Evolutionary conservation across 2,888 invertebrate genomes (phyloP).

Genomic region (Folsomia candida): DNA sequence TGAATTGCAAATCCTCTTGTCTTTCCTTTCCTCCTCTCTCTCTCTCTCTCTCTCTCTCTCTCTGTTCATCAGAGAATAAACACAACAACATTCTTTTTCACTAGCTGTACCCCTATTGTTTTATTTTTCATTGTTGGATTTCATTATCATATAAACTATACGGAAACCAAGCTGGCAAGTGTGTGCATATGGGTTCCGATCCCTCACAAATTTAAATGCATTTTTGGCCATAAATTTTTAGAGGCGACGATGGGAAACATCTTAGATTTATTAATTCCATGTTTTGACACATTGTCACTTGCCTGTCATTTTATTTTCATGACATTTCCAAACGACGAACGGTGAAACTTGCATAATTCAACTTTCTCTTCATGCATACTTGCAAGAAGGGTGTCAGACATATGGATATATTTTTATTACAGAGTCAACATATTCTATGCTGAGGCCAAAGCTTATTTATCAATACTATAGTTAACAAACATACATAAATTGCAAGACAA

Average conservation of each 20-base stretch:
- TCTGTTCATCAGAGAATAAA: not conserved
- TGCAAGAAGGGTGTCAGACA: no score
- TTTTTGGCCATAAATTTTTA: no score
- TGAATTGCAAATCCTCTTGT: slow-evolving; percentile 29
- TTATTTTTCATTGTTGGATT: not conserved
- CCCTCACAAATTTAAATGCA: no score
- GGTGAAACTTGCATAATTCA: no score
- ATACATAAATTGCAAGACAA: no score
- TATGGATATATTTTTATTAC: no score
- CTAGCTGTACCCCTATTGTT: not conserved
- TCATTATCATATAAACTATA: not conserved
- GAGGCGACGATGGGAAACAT: no score
- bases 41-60: not conserved
- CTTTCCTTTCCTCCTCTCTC: not conserved
- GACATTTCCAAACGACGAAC: not conserved
- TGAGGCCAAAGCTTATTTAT: no score
- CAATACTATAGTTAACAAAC: no score
- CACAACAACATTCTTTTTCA: slow-evolving; percentile 7
- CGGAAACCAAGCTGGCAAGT: not conserved
- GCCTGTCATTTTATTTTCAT: not conserved
- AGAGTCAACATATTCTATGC: no score
- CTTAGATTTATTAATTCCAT: not conserved
- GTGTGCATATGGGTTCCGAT: no score
- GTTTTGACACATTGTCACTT: not conserved
- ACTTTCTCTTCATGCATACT: no score